phyloP scores from a whole-genome alignment of 2,113 vertebrate genomes.

The Regulus satrapa region DNA sequence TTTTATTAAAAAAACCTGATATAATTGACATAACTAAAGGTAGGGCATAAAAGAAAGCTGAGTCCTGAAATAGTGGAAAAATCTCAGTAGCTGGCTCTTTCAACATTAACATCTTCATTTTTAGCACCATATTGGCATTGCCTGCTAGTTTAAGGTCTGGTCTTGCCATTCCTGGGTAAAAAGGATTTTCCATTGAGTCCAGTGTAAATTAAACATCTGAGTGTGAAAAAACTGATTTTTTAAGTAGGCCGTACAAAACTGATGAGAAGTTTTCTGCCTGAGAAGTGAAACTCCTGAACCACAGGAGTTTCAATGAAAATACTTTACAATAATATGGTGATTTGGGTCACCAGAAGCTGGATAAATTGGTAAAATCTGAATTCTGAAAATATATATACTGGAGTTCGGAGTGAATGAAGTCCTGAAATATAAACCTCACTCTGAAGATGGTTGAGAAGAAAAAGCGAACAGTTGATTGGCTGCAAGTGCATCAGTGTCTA shows the following conservation, averaged over 20 bases:
- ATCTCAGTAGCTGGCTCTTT: not conserved
- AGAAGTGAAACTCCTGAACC: too few relatives aligned
- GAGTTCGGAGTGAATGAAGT: not conserved
- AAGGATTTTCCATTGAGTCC: not conserved
- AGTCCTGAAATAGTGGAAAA: not conserved
- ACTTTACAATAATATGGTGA: not conserved
- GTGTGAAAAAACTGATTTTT: not conserved
- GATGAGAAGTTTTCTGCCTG: too few relatives aligned
- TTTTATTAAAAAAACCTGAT: not conserved
- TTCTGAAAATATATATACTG: not conserved
- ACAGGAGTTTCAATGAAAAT: not conserved
- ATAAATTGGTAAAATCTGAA: not conserved
- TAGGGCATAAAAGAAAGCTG: not conserved
- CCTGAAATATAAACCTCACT: not conserved
- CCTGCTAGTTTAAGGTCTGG: not conserved
- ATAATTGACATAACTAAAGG: not conserved
- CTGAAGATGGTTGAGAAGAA: not conserved
- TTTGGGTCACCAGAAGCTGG: not conserved
- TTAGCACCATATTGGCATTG: not conserved
- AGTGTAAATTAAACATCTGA: not conserved
- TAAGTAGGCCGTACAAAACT: not conserved
- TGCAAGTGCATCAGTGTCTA: not conserved
- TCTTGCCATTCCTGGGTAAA: not conserved
- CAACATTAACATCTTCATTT: not conserved
- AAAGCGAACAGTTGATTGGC: not conserved